phyloP scores from a whole-genome alignment of 1,140 invertebrate species.

The Pygmarrhopalites habei region DNA sequence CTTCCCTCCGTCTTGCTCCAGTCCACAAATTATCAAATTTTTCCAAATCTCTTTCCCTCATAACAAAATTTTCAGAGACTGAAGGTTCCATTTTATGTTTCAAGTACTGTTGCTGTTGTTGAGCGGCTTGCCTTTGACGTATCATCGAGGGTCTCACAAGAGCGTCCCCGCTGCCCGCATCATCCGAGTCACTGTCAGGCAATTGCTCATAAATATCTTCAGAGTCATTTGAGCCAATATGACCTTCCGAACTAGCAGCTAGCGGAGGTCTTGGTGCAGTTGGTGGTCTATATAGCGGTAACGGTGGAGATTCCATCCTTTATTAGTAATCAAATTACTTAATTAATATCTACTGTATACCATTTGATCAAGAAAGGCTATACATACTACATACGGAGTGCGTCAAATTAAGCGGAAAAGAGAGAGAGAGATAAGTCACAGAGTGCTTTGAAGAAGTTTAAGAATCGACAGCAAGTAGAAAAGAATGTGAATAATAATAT shows the following conservation, averaged over 20 bases:
- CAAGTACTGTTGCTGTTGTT: constrained; percentile 12
- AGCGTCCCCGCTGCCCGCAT: constrained; percentile 34
- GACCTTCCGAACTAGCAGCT: constrained; percentile 16
- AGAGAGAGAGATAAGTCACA: too few species aligned
- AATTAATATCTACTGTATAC: too few species aligned
- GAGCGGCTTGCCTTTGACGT: constrained; percentile 53
- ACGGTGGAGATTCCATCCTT: constrained; percentile 39
- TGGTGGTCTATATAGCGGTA: constrained; percentile 33
- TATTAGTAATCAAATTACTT: not conserved
- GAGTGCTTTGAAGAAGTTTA: too few species aligned
- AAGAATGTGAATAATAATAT: too few species aligned
- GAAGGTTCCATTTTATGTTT: constrained; percentile 36
- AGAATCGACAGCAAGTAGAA: too few species aligned
- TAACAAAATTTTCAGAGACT: constrained; percentile 36
- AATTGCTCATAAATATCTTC: constrained; percentile 73
- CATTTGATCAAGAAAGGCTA: too few species aligned
- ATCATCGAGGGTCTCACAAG: constrained; percentile 32
- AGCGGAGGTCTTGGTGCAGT: constrained; percentile 25
- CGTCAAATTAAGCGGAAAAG: too few species aligned
- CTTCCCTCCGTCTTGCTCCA: constrained; percentile 32
- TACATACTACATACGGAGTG: too few species aligned
- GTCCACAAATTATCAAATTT: constrained; percentile 38
- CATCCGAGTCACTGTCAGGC: constrained; percentile 51
- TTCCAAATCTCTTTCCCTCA: constrained; percentile 26
- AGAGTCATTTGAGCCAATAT: constrained; percentile 53